These are phyloP conservation scores for Macroglossus sobrinus DNA, from an alignment of 2,113 vertebrate genomes.

Conservation along the genomic window DNA sequence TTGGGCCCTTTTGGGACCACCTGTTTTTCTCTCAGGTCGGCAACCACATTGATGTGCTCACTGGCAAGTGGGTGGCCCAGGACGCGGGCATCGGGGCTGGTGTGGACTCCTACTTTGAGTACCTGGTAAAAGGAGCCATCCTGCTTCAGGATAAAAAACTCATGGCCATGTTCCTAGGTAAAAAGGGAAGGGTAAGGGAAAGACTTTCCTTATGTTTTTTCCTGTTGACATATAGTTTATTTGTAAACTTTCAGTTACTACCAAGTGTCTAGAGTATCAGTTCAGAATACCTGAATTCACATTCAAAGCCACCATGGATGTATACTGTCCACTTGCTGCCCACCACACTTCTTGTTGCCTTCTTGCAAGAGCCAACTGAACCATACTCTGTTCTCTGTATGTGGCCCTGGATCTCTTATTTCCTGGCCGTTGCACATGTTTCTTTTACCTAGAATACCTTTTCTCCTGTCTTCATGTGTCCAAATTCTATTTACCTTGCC, in stretches of 20 bases:
- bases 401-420: background rate
- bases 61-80: constrained; percentile 97
- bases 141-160: constrained; percentile 94
- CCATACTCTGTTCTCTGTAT: background rate
- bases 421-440: background rate
- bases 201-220: background rate
- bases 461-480: background rate
- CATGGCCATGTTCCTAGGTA: constrained; percentile 95
- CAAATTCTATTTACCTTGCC: background rate
- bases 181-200: constrained; percentile 42
- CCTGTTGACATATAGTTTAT: background rate
- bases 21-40: constrained; percentile 87
- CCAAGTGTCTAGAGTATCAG: background rate
- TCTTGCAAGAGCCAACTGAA: background rate
- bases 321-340: background rate
- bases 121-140: constrained; percentile 97
- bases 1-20: background rate
- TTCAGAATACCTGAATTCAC: background rate
- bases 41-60: constrained; percentile 96
- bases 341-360: background rate
- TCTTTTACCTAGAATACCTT: background rate
- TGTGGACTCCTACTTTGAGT: constrained; percentile 98
- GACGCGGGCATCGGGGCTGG: constrained; percentile 97
- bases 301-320: background rate
- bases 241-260: background rate